phyloP scores from a whole-genome alignment of 2,888 invertebrate species.

The Barypeithes pellucidus region DNA sequence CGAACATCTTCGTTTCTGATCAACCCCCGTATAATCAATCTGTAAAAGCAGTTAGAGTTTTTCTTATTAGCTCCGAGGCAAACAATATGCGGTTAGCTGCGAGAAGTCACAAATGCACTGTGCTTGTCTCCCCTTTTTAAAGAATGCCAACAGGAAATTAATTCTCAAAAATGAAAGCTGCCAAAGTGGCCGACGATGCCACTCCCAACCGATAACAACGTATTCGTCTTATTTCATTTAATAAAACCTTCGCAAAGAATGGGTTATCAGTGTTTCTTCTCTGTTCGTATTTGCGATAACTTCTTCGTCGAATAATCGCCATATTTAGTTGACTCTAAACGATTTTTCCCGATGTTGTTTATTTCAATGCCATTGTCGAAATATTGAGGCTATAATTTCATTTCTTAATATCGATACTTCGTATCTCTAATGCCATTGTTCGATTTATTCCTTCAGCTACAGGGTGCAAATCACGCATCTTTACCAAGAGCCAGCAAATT shows the following conservation, averaged over 20 bases:
- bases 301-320: constrained; percentile 53
- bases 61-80: constrained; percentile 69
- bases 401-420: constrained; percentile 28
- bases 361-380: constrained; percentile 42
- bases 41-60: constrained; percentile 68
- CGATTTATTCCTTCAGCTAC: not conserved
- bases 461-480: not conserved
- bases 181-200: constrained; percentile 67
- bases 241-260: constrained; percentile 64
- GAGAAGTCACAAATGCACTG: constrained; percentile 63
- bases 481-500: too few relatives aligned
- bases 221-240: constrained; percentile 70
- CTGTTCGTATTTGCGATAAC: constrained; percentile 54
- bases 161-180: constrained; percentile 72
- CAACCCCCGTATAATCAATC: constrained; percentile 33
- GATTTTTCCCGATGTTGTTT: constrained; percentile 41
- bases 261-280: constrained; percentile 64
- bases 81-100: constrained; percentile 70
- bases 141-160: constrained; percentile 73
- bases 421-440: constrained; percentile 26
- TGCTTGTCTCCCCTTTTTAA: constrained; percentile 70
- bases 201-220: constrained; percentile 69
- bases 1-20: not conserved
- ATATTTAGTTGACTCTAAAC: constrained; percentile 50
- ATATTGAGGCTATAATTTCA: constrained; percentile 39